Percentiles rank a stretch among this genome's conserved stretches.
These are phyloP conservation scores for Melolontha melolontha DNA, from an alignment of 2,888 invertebrate genomes.

Conservation along the genomic window DNA sequence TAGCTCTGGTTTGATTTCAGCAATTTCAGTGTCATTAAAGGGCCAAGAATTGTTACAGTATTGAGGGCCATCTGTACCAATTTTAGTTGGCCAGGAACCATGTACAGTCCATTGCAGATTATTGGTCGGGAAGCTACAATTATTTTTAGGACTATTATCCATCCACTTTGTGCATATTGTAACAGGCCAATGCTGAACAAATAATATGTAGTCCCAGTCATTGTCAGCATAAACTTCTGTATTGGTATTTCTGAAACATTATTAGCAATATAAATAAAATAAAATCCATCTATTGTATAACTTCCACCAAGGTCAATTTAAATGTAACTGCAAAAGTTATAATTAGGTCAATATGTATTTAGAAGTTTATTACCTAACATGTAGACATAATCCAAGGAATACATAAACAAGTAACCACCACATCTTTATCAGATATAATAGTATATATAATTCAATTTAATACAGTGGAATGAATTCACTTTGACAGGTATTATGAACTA, in stretches of 20 bases:
- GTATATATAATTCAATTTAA: not conserved
- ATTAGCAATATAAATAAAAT: not conserved
- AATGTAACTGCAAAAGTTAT: not conserved
- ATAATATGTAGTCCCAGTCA: slow-evolving; percentile 82
- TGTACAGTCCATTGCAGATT: slow-evolving; percentile 81
- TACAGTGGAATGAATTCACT: slow-evolving; percentile 6
- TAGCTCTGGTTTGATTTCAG: slow-evolving; percentile 66
- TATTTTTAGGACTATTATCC: slow-evolving; percentile 69
- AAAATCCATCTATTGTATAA: too few species aligned
- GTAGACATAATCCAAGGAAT: slow-evolving; percentile 1
- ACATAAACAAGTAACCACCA: slow-evolving; percentile 4
- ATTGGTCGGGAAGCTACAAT: slow-evolving; percentile 74
- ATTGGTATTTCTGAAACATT: slow-evolving; percentile 11
- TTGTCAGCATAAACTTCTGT: slow-evolving; percentile 49
- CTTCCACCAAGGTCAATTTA: not conserved
- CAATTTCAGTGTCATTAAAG: slow-evolving; percentile 74
- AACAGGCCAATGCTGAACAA: slow-evolving; percentile 85
- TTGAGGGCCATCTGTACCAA: slow-evolving; percentile 74
- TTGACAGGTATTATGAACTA: not conserved
- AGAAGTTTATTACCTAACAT: slow-evolving; percentile 15
- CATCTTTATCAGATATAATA: not conserved
- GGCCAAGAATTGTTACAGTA: slow-evolving; percentile 78
- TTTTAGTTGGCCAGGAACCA: slow-evolving; percentile 85
- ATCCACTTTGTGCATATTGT: slow-evolving; percentile 80
- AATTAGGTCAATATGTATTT: not conserved